These are phyloP conservation scores for Rhinoraja longicauda DNA, from an alignment of 2,797 vertebrate genomes.

Conservation along the genomic window DNA sequence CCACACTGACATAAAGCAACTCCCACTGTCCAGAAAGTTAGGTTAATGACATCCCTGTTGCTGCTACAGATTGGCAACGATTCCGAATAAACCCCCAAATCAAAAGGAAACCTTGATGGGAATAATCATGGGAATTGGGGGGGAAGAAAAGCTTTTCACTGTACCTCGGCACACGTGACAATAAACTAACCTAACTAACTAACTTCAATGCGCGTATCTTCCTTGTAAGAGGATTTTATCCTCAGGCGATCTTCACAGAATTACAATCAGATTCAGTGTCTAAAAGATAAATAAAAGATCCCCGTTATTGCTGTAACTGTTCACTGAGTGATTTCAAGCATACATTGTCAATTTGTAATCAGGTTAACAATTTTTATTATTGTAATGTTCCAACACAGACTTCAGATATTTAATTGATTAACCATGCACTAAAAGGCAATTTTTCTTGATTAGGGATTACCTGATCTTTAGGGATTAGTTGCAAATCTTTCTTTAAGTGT, in stretches of 20 bases:
- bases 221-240: neutral
- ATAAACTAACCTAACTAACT: too few species aligned
- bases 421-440: neutral
- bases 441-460: neutral
- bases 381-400: neutral
- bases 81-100: slow-evolving; percentile 47
- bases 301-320: slow-evolving; percentile 14
- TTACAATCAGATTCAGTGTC: neutral
- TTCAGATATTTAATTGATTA: neutral
- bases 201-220: neutral
- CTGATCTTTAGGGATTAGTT: neutral
- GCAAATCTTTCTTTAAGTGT: neutral
- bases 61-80: slow-evolving; percentile 25
- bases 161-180: too few species aligned
- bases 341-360: slow-evolving; percentile 7
- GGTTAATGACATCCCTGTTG: slow-evolving; percentile 57
- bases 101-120: slow-evolving; percentile 49
- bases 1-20: slow-evolving; percentile 80
- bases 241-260: neutral
- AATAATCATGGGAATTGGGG: neutral
- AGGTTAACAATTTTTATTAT: neutral
- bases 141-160: too few species aligned
- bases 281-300: neutral
- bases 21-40: slow-evolving; percentile 75
- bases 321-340: neutral